These are phyloP conservation scores for Caenorhabditis inopinata DNA, from an alignment of 1,140 invertebrate genomes.

Conservation along the genomic window DNA sequence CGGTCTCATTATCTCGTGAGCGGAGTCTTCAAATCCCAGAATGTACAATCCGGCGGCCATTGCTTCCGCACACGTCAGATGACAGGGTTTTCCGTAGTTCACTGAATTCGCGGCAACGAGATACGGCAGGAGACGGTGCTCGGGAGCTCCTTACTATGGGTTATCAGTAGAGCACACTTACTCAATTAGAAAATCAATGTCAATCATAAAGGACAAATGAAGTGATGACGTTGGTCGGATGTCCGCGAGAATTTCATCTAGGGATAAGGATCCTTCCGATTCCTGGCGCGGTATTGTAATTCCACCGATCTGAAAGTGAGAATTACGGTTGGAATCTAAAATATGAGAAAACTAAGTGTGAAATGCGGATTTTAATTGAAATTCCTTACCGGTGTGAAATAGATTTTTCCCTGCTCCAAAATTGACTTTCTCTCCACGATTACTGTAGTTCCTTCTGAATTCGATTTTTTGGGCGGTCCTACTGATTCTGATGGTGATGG, in stretches of 20 bases:
- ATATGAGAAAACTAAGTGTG: too few relatives aligned
- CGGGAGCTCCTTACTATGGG: too few relatives aligned
- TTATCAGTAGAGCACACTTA: constrained; percentile 73
- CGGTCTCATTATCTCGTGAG: constrained; percentile 50
- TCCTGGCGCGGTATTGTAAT: not conserved
- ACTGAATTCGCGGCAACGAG: constrained; percentile 95
- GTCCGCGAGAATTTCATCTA: constrained; percentile 2
- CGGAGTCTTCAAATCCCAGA: constrained; percentile 71
- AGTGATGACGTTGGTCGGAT: not conserved
- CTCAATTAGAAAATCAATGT: constrained; percentile 65
- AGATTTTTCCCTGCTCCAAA: constrained; percentile 6
- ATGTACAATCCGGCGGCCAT: constrained; percentile 89
- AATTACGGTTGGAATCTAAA: too few relatives aligned
- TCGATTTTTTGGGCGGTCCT: too few relatives aligned
- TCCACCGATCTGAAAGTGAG: constrained; percentile 7
- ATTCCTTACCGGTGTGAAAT: constrained; percentile 19
- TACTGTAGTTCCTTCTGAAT: too few relatives aligned
- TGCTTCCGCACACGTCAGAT: constrained; percentile 96
- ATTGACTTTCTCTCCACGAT: too few relatives aligned
- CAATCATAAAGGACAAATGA: not conserved
- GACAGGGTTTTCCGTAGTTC: constrained; percentile 94
- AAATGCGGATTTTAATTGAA: too few relatives aligned
- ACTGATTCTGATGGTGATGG: too few relatives aligned
- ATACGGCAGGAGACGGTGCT: constrained; percentile 88
- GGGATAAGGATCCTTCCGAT: not conserved